phyloP scores from a whole-genome alignment of 2,888 invertebrate genomes.

The Caenorhabditis sp. region DNA sequence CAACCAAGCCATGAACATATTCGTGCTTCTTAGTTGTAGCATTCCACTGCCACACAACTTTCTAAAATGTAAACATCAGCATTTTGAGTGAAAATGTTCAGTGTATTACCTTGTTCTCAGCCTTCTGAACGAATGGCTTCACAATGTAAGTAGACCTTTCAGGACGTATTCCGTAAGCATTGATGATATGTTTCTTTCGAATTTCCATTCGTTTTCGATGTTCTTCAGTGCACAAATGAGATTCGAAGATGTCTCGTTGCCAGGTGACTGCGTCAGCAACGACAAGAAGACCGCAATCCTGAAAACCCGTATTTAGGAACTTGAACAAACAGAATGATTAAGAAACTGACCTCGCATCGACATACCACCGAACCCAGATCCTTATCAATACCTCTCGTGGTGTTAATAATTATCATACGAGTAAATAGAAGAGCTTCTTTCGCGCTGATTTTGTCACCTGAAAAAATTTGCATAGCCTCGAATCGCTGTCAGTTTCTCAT shows the following conservation, averaged over 20 bases:
- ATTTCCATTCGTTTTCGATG: constrained; percentile 40
- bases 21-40: constrained; percentile 52
- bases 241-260: constrained; percentile 51
- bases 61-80: constrained; percentile 49
- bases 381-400: constrained; percentile 13
- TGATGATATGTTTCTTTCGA: constrained; percentile 25
- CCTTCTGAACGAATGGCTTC: constrained; percentile 66
- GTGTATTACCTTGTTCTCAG: constrained; percentile 63
- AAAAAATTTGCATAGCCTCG: background rate
- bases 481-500: too few species aligned
- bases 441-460: constrained; percentile 26
- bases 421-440: constrained; percentile 47
- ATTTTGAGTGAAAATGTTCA: background rate
- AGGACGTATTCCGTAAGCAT: constrained; percentile 41
- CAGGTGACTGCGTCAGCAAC: constrained; percentile 36
- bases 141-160: constrained; percentile 67
- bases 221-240: constrained; percentile 54
- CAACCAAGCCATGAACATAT: constrained; percentile 68
- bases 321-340: background rate
- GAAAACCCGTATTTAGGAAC: background rate
- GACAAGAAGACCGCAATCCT: constrained; percentile 55
- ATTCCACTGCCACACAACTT: constrained; percentile 71
- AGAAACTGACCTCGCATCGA: constrained; percentile 42
- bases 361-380: constrained; percentile 43
- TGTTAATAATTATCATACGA: constrained; percentile 47